Base-by-base conservation (phyloP, 2,113 vertebrate species). In the Scophthalmus maximus region DNA sequence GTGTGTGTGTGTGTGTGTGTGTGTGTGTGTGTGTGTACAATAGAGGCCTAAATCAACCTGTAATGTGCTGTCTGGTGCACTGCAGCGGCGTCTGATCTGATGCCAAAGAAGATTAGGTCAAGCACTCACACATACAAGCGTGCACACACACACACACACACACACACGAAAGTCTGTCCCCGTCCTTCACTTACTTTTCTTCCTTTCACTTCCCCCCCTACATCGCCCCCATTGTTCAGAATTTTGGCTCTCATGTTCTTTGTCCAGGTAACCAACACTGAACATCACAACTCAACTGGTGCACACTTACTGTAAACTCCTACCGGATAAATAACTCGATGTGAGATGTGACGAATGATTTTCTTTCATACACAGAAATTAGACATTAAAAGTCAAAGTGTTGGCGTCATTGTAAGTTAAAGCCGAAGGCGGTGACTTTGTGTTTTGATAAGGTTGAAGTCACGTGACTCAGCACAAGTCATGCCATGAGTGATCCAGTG, bases 31-130 rank as follows among this genome's bases (percentile, higher is more conserved):
- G 34, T 29, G 10, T 55, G 30, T 69, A 84, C 75, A 81, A 79
- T 76, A 23, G 68, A 12, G 52, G 72, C 59, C 68, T 58, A 67
- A 22, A 69, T 81, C 44, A 66, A 81, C 71, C 58, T 66, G 70
- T 55, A 68, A 0, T 38, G 27, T 44, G 47, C n/a, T 3, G 53
- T 76, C 65, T 40, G 52, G 62, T 69, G 40, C 42, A 72, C 44
- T 40, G 26, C 49, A 47, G 60, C 68, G 18, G 40, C 2, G 67
- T 76, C 56, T 83, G 83, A 86, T 86, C 76, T 55, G 61, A 32
- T 76, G 83, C 81, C 81, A 89, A 76, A 17, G 46, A 55, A 76
- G 79, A 83, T 86, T 82, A 88, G 78, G 71, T 69, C 61, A 74
- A 51, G 36, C 38, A 60, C 27, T 34, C 12, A 51, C 32, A 50